Evolutionary conservation across 2,113 vertebrate species (phyloP), one percentile per base, ranked within the genome.

Genomic region (Stigmatopora nigra): DNA sequence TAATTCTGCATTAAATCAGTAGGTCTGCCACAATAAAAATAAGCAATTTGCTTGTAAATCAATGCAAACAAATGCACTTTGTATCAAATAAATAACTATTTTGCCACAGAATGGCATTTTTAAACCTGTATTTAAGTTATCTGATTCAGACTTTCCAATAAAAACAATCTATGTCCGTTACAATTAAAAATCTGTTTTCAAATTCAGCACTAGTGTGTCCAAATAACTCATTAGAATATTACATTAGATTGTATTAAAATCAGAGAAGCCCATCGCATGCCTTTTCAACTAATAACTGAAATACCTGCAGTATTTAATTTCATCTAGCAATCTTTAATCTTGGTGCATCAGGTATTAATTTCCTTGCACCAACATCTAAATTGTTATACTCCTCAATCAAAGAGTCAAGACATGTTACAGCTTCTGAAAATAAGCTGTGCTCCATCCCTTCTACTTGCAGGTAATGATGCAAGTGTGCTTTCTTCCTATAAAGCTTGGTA

Each of bases 381-480:
- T 92, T 88, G 36, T 79, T 70, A 63, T 99, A 98, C 59, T 98
- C 93, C 69, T 94, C 91, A 63, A 98, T 95, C 69, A 99, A 89
- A 0, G 90, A 83, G 64, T 89, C 89, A 67, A 99, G 87, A 20
- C 94, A 98, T 0, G 80, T 77, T 31, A 91, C 0, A 0, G 95
- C 93, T 85, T 99, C 94, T 10, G 88, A 86, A 78, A 99, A 99
- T 63, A 78, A 88, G 75, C 86, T 88, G 73, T 91, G 90, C 71
- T 98, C 95, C 93, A 98, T 95, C 25, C 95, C 94, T 0, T 97
- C 93, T 13, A 95, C 82, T 16, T 93, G 89, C 61, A 98, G 80
- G 73, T 98, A 99, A 85, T 99, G 95, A 71, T 99, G 97, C 73
- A 99, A 88, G 70, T 98, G 96, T 84, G 97, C 96, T 94, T 96